Base-by-base conservation (phyloP, 1,140 invertebrate species). In the Cylas formicarius region DNA sequence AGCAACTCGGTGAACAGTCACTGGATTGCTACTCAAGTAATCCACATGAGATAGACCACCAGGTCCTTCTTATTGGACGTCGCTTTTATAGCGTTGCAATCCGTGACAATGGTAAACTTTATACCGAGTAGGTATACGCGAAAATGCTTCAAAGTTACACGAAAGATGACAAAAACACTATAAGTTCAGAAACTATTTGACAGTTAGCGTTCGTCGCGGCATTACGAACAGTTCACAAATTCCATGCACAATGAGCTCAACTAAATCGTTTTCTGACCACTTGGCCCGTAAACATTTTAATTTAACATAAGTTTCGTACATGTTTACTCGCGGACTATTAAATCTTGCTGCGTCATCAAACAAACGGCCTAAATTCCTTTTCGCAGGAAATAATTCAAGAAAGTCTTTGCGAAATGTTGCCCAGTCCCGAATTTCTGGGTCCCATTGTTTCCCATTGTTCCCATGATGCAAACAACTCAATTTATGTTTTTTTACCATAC, bases 61-160 rank as follows among this genome's bases (percentile, higher is more conserved):
- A 67, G 23, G 39, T 68, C 62, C 44, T 62, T 67, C 52, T 66
- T 66, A n/a, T 22, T 48, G 35, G 60, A 49, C 14, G 65, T 64
- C 4, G 58, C 48, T 23, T 64, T 63, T 0, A 69, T 39, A 0
- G 62, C 62, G 14, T 59, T 61, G 35, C 65, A 68, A 58, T 55
- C 67, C 6, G 41, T 67, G 31, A 65, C 55, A 24, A 58, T 53
- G 32, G 32, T 61, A 29, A 69, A 71, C 6, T 41, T 27, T n/a
- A 58, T 60, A 1, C 62, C 63, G 14, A 66, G 6, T 4, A 67
- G 17, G 39, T 63, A 67, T n/a, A 63, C 56, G 14, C 60, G 53
- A 38, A 67, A 68, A 17, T 48, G 41, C 39, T 62, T 58, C 0
- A 68, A 23, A 0, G 58, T 27, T 19, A n/a, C n/a, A n/a, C n/a